phyloP scores from a whole-genome alignment of 1,140 invertebrate genomes.

The Plectrocnemia conspersa region DNA sequence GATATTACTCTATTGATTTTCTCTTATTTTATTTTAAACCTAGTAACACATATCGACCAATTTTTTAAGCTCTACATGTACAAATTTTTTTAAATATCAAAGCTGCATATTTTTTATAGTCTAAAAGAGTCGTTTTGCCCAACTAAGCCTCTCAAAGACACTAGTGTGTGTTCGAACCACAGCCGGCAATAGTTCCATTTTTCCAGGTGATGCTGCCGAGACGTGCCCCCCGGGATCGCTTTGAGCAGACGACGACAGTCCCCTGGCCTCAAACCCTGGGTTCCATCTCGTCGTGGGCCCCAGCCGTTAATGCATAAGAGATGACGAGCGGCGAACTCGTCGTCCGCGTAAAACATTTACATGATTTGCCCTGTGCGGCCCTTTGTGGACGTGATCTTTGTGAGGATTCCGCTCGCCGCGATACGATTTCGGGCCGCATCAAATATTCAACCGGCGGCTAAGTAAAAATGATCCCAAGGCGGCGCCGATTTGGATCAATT shows the following conservation, averaged over 20 bases:
- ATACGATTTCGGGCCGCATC: conserved; percentile 25
- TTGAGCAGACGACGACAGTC: conserved; percentile 5
- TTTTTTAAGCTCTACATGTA: too few relatives aligned
- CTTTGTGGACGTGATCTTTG: conserved; percentile 30
- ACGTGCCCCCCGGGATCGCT: conserved; percentile 20
- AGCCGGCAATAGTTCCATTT: too few relatives aligned
- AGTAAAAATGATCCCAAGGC: conserved; percentile 16
- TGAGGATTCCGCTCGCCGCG: conserved; percentile 8
- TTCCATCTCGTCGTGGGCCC: conserved; percentile 18
- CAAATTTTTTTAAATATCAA: too few relatives aligned
- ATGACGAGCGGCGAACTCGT: conserved; percentile 23
- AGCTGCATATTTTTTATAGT: too few relatives aligned
- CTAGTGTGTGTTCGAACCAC: too few relatives aligned
- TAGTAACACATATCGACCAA: too few relatives aligned
- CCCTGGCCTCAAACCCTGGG: background rate
- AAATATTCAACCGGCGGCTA: conserved; percentile 13
- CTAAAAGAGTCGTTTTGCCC: too few relatives aligned
- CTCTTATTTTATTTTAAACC: too few relatives aligned
- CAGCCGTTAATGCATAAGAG: conserved; percentile 33
- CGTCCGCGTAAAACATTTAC: conserved; percentile 34
- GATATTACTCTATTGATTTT: too few relatives aligned
- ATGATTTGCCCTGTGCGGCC: conserved; percentile 26
- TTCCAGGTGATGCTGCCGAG: background rate
- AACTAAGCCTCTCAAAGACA: too few relatives aligned
- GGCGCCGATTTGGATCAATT: background rate